phyloP scores from a whole-genome alignment of 2,797 vertebrate genomes.

The Buceros bicornis region DNA sequence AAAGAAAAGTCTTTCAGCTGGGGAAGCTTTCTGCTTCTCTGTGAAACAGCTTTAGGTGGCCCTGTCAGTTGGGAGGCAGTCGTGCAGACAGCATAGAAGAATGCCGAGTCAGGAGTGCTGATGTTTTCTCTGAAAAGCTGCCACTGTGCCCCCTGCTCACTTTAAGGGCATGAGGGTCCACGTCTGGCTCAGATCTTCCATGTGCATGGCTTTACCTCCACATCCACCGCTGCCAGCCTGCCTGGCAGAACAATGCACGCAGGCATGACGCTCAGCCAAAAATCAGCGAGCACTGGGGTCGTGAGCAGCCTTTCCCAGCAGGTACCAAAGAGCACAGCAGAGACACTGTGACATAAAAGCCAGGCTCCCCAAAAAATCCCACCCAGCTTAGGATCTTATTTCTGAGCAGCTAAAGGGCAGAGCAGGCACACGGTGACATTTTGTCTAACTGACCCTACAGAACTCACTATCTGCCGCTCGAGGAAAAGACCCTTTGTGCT shows the following conservation, averaged over 20 bases:
- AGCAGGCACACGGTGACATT: not conserved
- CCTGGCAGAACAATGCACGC: not conserved
- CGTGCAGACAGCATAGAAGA: not conserved
- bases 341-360: not conserved
- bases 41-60: not conserved
- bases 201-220: not conserved
- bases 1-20: not conserved
- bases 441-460: not conserved
- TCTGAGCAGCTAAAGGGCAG: not conserved
- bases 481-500: not conserved
- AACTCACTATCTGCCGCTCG: not conserved
- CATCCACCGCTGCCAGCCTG: not conserved
- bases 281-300: not conserved
- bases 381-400: not conserved
- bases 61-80: not conserved
- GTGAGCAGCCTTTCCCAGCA: not conserved
- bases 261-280: accelerated
- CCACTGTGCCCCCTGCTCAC: not conserved
- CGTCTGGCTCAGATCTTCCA: not conserved
- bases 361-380: not conserved
- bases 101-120: not conserved
- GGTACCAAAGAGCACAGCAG: not conserved
- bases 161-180: not conserved
- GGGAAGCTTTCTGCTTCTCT: not conserved
- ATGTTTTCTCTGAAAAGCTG: not conserved